A percentile compares a stretch with the other conserved stretches of the same genome.
These are phyloP conservation scores for Megatriorchis doriae DNA, from an alignment of 2,113 vertebrate species.

Conservation along the genomic window DNA sequence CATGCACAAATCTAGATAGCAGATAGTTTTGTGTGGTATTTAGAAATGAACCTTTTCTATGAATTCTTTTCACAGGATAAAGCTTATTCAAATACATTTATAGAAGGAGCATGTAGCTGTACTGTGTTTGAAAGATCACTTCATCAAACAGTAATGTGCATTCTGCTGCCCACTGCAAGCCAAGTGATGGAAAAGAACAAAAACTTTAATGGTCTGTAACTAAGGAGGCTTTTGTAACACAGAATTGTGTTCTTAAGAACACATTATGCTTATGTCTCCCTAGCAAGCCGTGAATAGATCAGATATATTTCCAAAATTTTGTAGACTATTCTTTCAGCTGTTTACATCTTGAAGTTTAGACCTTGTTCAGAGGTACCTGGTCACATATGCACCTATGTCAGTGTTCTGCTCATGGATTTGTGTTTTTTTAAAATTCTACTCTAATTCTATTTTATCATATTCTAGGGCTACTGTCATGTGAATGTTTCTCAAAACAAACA, in stretches of 20 bases:
- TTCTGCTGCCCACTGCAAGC: not conserved
- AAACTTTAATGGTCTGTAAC: not conserved
- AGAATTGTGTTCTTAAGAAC: not conserved
- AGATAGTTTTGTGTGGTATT: not conserved
- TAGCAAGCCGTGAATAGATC: not conserved
- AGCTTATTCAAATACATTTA: not conserved
- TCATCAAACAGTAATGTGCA: not conserved
- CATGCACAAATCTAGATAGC: not conserved
- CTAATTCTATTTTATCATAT: not conserved
- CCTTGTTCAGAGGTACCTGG: not conserved
- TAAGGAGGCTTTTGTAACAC: not conserved
- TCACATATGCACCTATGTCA: not conserved
- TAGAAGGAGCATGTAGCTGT: not conserved
- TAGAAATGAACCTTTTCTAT: not conserved
- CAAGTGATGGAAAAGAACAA: not conserved
- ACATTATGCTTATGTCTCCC: not conserved
- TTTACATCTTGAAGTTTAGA: not conserved
- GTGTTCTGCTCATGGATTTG: not conserved
- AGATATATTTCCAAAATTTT: not conserved
- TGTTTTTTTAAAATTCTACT: not conserved
- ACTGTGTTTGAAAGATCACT: not conserved
- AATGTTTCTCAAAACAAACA: not conserved
- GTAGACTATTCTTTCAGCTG: not conserved
- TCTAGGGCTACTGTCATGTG: not conserved
- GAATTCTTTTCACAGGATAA: not conserved